Evolutionary conservation across 1,140 invertebrate genomes (phyloP).

Genomic region (Tetramorium simillimum): DNA sequence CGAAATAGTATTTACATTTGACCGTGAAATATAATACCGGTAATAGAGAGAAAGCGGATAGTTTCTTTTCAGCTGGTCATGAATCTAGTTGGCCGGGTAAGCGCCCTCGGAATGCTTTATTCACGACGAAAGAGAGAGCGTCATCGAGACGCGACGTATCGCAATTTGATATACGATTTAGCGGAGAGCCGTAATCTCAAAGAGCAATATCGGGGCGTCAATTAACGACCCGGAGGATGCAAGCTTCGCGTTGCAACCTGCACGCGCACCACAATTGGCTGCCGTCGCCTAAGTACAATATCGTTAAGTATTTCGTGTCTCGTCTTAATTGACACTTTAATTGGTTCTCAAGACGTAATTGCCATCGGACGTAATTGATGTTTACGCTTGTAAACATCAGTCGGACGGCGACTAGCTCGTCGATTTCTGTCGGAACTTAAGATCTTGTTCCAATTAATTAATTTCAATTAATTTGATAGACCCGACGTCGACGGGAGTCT

Average conservation of each 20-base stretch:
- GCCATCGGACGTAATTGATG: constrained; percentile 21
- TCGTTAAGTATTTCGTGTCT: constrained; percentile 37
- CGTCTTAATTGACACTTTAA: constrained; percentile 58
- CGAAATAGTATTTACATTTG: constrained; percentile 45
- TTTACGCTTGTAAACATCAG: constrained; percentile 42
- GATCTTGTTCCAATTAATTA: constrained; percentile 34
- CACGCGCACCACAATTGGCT: constrained; percentile 36
- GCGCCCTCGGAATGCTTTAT: constrained; percentile 35
- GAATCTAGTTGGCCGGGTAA: constrained; percentile 18
- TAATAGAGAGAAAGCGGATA: constrained; percentile 23
- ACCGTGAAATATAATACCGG: constrained; percentile 62
- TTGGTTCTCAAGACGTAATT: constrained; percentile 25
- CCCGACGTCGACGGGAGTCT: not conserved
- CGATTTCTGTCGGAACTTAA: constrained; percentile 21
- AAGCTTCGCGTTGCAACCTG: constrained; percentile 17
- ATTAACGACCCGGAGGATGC: constrained; percentile 53
- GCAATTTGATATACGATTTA: constrained; percentile 36
- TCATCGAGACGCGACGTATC: constrained; percentile 15
- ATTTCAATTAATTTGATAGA: constrained; percentile 42
- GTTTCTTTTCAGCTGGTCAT: constrained; percentile 40
- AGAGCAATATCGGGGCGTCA: constrained; percentile 48
- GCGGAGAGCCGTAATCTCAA: constrained; percentile 31
- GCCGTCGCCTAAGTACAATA: constrained; percentile 6
- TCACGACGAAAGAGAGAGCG: not conserved
- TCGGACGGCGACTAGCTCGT: not conserved